Evolutionary conservation across 2,888 invertebrate species (phyloP), one percentile per base, ranked within the genome.

Genomic region (Biston stratarius): DNA sequence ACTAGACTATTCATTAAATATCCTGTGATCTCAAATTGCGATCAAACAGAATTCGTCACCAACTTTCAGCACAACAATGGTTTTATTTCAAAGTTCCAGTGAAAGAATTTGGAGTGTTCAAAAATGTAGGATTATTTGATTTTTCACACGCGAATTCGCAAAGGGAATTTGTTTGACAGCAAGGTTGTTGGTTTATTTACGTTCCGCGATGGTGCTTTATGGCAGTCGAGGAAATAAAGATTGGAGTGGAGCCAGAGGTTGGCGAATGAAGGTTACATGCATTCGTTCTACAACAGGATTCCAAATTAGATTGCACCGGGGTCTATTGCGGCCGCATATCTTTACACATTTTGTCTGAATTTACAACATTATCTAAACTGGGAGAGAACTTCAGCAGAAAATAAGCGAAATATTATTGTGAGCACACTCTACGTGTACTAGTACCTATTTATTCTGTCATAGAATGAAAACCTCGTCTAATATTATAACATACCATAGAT

Each of bases 241-340:
- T 88, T 89, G 88, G 89, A 88, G 77, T 73, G 74, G 77, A 74
- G 88, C 88, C 89, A 89, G 83, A 74, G 77, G 77, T 72, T 57
- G 57, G 68, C 14, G 63, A 40, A 15, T 24, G 45, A 80, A 84
- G 76, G 74, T 80, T 84, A 83, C 82, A 82, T 79, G 81, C 75
- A 77, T 69, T 70, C 68, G 38, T 38, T 38, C 38, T 38, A 9
- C 34, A 79, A 76, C 77, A 79, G 78, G 79, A 76, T 81, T 83
- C 83, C 78, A 84, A 84, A 86, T 85, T 82, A 83, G 80, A 83
- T 83, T 83, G 80, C 78, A 77, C 64, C 55, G 64, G 56, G 47
- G 52, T 14, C 53, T 40, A 45, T 56, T 66, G 61, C 67, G 60
- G 67, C 53, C 62, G 51, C 34, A 57, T 14, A 24, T 48, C 55